Conservation (phyloP, 2,113 vertebrate genomes). For the Rhinoderma darwinii region DNA sequence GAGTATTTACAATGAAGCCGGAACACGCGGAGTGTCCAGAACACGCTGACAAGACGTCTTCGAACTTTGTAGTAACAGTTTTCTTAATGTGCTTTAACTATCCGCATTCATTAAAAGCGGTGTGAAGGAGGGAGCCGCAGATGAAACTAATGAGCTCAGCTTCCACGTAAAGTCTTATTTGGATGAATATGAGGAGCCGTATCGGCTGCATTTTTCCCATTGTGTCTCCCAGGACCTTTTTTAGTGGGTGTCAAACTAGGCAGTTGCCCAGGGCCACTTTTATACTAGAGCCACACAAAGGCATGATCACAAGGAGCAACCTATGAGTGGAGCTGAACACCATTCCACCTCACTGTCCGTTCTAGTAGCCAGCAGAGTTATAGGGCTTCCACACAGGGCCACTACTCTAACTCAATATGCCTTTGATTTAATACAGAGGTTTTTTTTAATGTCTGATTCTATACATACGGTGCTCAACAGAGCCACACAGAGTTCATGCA, state of each 20-base stretch:
- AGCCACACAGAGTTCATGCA: too few relatives aligned
- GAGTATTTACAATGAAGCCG: neutral
- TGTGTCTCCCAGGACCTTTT: neutral
- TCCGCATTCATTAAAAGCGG: slow-evolving; percentile 20
- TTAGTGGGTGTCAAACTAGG: too few relatives aligned
- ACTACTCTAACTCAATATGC: too few relatives aligned
- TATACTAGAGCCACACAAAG: too few relatives aligned
- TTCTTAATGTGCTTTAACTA: slow-evolving; percentile 43
- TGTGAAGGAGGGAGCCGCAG: neutral
- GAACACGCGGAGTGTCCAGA: neutral
- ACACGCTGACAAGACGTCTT: neutral
- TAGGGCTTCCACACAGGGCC: too few relatives aligned
- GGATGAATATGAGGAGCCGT: neutral
- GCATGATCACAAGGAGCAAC: too few relatives aligned
- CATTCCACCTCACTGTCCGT: too few relatives aligned
- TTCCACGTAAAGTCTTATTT: neutral
- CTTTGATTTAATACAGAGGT: too few relatives aligned
- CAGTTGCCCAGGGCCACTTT: neutral
- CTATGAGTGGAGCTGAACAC: too few relatives aligned
- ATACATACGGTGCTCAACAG: too few relatives aligned
- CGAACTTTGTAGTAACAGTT: neutral
- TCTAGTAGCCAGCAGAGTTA: too few relatives aligned
- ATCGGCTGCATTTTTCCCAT: neutral
- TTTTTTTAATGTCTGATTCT: too few relatives aligned
- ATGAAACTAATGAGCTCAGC: slow-evolving; percentile 31